Percentiles rank a stretch among this genome's conserved stretches.
Conservation (phyloP, 2,797 vertebrate species). For the Thripadectes ignobilis region DNA sequence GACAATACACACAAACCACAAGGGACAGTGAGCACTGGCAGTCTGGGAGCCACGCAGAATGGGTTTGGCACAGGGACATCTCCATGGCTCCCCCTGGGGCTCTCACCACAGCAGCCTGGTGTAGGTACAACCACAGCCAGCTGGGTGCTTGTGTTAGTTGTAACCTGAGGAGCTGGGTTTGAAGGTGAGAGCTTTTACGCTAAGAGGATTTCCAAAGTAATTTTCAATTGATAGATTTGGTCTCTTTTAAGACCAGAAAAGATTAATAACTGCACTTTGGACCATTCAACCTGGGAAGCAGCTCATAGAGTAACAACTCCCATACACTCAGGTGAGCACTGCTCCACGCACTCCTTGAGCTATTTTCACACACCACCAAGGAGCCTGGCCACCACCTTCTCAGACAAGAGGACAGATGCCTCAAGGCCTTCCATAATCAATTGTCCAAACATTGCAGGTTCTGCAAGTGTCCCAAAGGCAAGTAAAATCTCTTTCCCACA, state of each 20-base stretch:
- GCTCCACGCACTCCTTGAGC: not conserved
- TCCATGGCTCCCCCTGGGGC: not conserved
- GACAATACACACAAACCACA: not conserved
- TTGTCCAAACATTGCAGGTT: not conserved
- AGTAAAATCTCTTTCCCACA: not conserved
- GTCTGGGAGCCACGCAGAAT: rapidly evolving
- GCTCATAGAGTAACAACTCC: not conserved
- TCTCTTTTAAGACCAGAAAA: constrained; percentile 10
- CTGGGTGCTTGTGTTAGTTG: not conserved
- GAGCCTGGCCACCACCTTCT: not conserved
- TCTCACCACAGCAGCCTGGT: not conserved
- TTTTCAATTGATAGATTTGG: not conserved
- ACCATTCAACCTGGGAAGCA: not conserved
- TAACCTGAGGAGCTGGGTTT: not conserved
- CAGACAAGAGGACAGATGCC: not conserved
- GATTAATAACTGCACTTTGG: not conserved
- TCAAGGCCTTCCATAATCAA: not conserved
- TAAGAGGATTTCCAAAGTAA: constrained; percentile 31
- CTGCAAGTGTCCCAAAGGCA: not conserved
- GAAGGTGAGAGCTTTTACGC: constrained; percentile 15
- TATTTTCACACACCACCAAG: not conserved
- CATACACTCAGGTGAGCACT: not conserved
- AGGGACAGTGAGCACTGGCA: not conserved
- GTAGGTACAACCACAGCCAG: not conserved
- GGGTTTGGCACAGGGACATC: not conserved